phyloP scores from a whole-genome alignment of 2,888 invertebrate species.

The Phorcus lineatus region DNA sequence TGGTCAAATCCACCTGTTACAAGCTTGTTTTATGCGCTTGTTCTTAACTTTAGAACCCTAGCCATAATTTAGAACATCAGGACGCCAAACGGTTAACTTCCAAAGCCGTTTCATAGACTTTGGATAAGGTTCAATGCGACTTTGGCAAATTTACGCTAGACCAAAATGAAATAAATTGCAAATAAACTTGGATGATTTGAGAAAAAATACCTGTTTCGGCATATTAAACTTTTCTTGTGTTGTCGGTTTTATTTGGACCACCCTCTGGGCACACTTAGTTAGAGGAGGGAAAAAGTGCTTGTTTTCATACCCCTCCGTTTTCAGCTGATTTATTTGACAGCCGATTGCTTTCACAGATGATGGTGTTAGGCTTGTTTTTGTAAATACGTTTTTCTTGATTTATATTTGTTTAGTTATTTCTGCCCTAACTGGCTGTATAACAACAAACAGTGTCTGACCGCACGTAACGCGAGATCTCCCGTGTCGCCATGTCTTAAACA shows the following conservation, averaged over 20 bases:
- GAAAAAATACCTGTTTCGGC: slow-evolving; percentile 12
- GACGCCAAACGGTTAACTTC: neutral
- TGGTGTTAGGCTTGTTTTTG: neutral
- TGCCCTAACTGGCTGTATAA: neutral
- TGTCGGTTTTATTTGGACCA: neutral
- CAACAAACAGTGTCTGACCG: slow-evolving; percentile 16
- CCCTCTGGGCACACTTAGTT: neutral
- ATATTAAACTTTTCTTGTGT: slow-evolving; percentile 18
- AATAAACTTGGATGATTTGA: neutral
- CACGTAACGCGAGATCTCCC: neutral
- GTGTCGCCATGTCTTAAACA: neutral
- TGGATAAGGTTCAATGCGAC: slow-evolving; percentile 5
- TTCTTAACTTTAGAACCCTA: neutral
- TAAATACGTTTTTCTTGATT: slow-evolving; percentile 18
- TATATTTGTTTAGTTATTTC: slow-evolving; percentile 24
- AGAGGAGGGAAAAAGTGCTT: slow-evolving; percentile 10
- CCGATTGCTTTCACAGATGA: slow-evolving; percentile 1
- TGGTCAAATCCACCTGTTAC: slow-evolving; percentile 9
- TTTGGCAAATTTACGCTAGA: slow-evolving; percentile 1
- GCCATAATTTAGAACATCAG: neutral
- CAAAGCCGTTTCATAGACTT: neutral
- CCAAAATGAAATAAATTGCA: slow-evolving; percentile 13
- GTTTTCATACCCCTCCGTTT: slow-evolving; percentile 17
- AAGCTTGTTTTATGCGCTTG: slow-evolving; percentile 15
- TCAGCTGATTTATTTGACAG: slow-evolving; percentile 19